A percentile compares a stretch with the other conserved stretches of the same genome.
Evolutionary conservation across 2,113 vertebrate species (phyloP).

Genomic region (Myocastor coypus): DNA sequence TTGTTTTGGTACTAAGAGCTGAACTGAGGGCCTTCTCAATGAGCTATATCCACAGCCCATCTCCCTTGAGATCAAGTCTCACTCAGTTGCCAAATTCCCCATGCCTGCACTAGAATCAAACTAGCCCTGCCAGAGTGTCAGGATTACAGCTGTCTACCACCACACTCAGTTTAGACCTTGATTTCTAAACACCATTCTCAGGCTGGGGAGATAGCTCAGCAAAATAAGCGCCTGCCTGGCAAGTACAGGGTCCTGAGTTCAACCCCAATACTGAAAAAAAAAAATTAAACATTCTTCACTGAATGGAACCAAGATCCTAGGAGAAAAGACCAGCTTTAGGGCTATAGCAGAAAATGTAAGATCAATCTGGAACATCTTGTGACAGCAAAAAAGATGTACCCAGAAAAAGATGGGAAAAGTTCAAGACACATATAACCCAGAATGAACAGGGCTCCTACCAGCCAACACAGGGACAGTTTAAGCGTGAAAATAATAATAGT

Average conservation of each 20-base stretch:
- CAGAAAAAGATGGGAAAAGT: neutral
- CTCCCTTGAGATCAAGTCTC: neutral
- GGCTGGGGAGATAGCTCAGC: no score
- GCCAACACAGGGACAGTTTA: neutral
- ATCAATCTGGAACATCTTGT: neutral
- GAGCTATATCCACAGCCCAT: neutral
- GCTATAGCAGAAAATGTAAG: neutral
- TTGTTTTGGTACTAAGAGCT: neutral
- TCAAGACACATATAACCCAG: neutral
- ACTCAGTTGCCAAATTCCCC: neutral
- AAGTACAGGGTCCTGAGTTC: no score
- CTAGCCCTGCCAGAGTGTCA: neutral
- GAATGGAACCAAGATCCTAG: neutral
- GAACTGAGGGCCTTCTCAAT: neutral
- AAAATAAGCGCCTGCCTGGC: no score
- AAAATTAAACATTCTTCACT: neutral
- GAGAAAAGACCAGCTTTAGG: neutral
- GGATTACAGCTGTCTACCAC: neutral
- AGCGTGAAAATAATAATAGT: neutral
- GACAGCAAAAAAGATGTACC: neutral
- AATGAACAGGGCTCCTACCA: neutral
- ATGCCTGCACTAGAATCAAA: neutral
- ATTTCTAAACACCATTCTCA: slow-evolving; percentile 10
- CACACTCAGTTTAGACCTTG: neutral
- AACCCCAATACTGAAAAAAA: no score